These are phyloP conservation scores for Hofmannophila pseudospretella DNA, from an alignment of 2,888 invertebrate genomes.

Conservation along the genomic window DNA sequence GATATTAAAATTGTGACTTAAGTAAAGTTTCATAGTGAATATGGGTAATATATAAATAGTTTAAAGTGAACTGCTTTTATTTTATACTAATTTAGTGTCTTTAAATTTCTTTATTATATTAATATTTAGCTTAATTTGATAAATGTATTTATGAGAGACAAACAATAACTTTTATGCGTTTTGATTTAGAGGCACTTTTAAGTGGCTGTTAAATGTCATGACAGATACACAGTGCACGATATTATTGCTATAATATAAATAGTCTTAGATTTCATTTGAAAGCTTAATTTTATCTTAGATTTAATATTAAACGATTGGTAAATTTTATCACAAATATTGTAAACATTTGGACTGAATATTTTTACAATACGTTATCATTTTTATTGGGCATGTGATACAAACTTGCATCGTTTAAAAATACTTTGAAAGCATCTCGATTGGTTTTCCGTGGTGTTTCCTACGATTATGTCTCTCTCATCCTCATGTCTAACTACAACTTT, in stretches of 20 bases:
- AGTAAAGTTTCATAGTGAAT: slow-evolving; percentile 36
- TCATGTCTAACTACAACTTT: neutral
- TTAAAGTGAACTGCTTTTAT: slow-evolving; percentile 31
- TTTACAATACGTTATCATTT: slow-evolving; percentile 20
- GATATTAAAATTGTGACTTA: slow-evolving; percentile 36
- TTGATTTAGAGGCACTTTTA: slow-evolving; percentile 63
- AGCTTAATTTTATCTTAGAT: slow-evolving; percentile 38
- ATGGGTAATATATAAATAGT: slow-evolving; percentile 28
- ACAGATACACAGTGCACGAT: slow-evolving; percentile 40
- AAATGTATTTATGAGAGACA: slow-evolving; percentile 34
- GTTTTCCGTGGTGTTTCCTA: slow-evolving; percentile 8
- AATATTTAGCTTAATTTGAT: slow-evolving; percentile 23
- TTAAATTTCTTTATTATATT: slow-evolving; percentile 23
- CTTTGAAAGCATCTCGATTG: slow-evolving; percentile 18
- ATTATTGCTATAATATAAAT: slow-evolving; percentile 48
- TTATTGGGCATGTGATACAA: slow-evolving; percentile 21
- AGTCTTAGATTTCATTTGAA: slow-evolving; percentile 35
- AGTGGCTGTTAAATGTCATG: slow-evolving; percentile 51
- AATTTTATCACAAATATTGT: slow-evolving; percentile 70
- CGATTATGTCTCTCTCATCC: slow-evolving; percentile 2
- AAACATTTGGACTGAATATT: slow-evolving; percentile 63
- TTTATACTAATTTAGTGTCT: slow-evolving; percentile 21
- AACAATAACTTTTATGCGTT: slow-evolving; percentile 42
- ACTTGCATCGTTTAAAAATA: slow-evolving; percentile 21
- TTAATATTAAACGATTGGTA: slow-evolving; percentile 48